A percentile compares a stretch with the other conserved stretches of the same genome.
Conservation (phyloP, 1,140 invertebrate genomes). For the Bombus huntii region DNA sequence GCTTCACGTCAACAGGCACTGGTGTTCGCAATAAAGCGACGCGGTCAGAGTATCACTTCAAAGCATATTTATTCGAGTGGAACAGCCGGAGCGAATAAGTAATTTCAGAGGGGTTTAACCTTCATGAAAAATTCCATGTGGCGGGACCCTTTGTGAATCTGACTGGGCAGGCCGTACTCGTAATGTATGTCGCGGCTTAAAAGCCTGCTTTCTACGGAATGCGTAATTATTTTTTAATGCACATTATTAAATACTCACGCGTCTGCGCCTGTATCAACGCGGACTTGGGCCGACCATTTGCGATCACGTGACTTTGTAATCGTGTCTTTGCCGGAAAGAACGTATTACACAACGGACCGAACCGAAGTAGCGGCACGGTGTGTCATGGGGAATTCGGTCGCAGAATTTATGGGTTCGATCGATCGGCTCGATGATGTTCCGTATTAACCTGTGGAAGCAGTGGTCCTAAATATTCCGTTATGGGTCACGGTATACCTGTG, state of each 20-base stretch:
- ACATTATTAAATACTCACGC: constrained; percentile 61
- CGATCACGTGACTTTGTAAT: background rate
- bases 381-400: background rate
- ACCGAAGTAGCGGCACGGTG: background rate
- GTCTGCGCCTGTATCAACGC: constrained; percentile 28
- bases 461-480: constrained; percentile 16
- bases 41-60: constrained; percentile 43
- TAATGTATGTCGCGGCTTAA: constrained; percentile 58
- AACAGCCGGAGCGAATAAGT: constrained; percentile 53
- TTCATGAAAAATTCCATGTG: constrained; percentile 60
- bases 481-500: constrained; percentile 9
- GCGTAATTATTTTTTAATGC: constrained; percentile 66
- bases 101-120: constrained; percentile 64
- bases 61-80: constrained; percentile 48
- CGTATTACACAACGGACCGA: constrained; percentile 10
- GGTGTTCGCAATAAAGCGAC: constrained; percentile 27
- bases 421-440: background rate
- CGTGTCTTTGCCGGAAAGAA: background rate
- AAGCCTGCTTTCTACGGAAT: constrained; percentile 58
- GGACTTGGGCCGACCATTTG: background rate
- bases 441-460: background rate
- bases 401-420: constrained; percentile 40
- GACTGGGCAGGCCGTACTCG: constrained; percentile 16
- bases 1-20: background rate
- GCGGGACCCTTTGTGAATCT: constrained; percentile 57